Conservation (phyloP, 2,113 vertebrate species). For the Oostethus manadensis region DNA sequence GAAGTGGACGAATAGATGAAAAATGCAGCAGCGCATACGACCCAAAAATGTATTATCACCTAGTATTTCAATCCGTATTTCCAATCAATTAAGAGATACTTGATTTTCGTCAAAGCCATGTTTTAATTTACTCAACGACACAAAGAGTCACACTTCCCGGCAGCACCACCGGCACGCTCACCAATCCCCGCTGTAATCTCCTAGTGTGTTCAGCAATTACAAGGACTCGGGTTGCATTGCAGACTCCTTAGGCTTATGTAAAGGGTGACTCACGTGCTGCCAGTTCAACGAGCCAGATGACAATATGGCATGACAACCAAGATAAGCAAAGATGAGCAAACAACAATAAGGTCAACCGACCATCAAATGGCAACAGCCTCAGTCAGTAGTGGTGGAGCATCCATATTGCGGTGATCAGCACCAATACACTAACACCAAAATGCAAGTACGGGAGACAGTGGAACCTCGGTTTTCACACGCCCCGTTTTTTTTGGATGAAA, state of each 20-base stretch:
- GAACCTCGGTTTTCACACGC: too few relatives aligned
- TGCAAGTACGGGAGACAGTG: too few relatives aligned
- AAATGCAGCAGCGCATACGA: too few relatives aligned
- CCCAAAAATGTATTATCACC: too few relatives aligned
- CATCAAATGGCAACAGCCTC: neutral
- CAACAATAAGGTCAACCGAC: neutral
- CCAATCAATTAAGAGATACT: too few relatives aligned
- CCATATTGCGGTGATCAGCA: neutral
- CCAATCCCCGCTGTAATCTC: slow-evolving; percentile 67
- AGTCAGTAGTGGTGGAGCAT: neutral
- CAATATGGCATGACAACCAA: slow-evolving; percentile 36
- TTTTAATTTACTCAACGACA: neutral
- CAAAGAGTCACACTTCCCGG: slow-evolving; percentile 21
- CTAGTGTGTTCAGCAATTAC: slow-evolving; percentile 65
- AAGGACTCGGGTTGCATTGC: slow-evolving; percentile 46
- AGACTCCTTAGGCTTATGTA: slow-evolving; percentile 53
- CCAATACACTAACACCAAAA: neutral
- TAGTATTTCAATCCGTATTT: too few relatives aligned
- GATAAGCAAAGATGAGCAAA: neutral
- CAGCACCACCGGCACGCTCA: slow-evolving; percentile 24
- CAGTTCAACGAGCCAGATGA: slow-evolving; percentile 36
- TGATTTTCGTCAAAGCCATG: neutral
- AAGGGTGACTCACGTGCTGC: slow-evolving; percentile 40
- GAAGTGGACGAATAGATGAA: too few relatives aligned
- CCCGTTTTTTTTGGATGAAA: too few relatives aligned